Conservation (phyloP, 2,113 vertebrate genomes). For the Myocastor coypus region DNA sequence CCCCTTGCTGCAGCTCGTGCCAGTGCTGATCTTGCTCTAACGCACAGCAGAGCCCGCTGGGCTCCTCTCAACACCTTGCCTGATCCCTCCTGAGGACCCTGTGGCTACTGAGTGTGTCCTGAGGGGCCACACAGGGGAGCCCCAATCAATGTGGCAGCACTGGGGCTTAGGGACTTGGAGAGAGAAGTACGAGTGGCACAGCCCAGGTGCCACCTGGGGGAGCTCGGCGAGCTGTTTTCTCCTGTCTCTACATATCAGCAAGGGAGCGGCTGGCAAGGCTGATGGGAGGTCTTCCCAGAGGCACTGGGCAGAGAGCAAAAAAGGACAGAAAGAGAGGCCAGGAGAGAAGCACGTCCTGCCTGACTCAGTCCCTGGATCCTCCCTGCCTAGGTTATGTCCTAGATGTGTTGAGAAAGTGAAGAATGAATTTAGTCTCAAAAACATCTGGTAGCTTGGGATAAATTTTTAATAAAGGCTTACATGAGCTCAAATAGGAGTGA, state of each 20-base stretch:
- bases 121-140: no score
- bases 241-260: background rate
- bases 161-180: fast-evolving
- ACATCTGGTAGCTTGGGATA: background rate
- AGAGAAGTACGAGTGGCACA: no score
- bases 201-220: background rate
- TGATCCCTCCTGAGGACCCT: background rate
- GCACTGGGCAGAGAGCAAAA: background rate
- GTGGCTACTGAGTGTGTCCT: background rate
- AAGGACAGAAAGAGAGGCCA: background rate
- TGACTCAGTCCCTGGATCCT: no score
- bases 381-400: background rate
- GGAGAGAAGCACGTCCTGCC: no score
- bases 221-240: background rate
- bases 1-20: no score
- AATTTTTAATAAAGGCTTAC: background rate
- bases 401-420: background rate
- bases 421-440: background rate
- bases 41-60: no score
- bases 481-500: background rate
- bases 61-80: background rate
- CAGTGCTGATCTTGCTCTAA: no score
- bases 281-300: background rate
- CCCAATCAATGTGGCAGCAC: background rate
- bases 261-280: background rate